These are phyloP conservation scores for Cliona cf. orientalis DNA, from an alignment of 37 sponge, comb jelly and placozoan genomes.

Conservation along the genomic window DNA sequence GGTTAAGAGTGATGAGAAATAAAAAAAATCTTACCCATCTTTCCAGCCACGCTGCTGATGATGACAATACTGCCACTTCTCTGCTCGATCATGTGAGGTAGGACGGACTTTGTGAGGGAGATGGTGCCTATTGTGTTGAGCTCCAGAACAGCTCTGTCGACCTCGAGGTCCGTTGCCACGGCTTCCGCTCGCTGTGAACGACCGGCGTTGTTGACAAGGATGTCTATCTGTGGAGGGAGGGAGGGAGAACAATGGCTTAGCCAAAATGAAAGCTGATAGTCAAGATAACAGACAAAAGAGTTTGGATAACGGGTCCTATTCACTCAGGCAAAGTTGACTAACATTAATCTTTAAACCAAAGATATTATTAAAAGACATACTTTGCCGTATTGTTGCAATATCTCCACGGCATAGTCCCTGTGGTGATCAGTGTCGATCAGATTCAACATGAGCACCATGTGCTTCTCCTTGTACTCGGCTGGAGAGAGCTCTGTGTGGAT, in stretches of 20 bases:
- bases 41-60: conserved; percentile 91
- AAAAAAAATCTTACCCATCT: conserved; percentile 89
- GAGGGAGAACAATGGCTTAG: not conserved
- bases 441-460: conserved; percentile 70
- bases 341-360: not conserved
- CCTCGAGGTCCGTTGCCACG: conserved; percentile 74
- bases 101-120: conserved; percentile 88
- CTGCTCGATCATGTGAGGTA: conserved; percentile 81
- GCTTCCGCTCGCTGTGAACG: conserved; percentile 85
- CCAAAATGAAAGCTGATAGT: not conserved
- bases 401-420: conserved; percentile 22
- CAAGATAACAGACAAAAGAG: not conserved
- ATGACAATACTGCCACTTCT: conserved; percentile 69
- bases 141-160: conserved; percentile 73
- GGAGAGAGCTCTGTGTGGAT: conserved; percentile 67
- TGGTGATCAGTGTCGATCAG: conserved; percentile 63
- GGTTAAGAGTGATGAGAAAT: too few species aligned
- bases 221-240: conserved; percentile 67
- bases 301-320: not conserved
- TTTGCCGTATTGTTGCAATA: conserved; percentile 52
- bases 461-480: conserved; percentile 29
- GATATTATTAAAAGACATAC: conserved; percentile 27
- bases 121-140: conserved; percentile 86
- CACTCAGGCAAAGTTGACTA: conserved; percentile 3
- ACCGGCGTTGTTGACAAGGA: conserved; percentile 95